These are phyloP conservation scores for Kradibia gibbosae DNA, from an alignment of 1,140 invertebrate species.

Conservation along the genomic window DNA sequence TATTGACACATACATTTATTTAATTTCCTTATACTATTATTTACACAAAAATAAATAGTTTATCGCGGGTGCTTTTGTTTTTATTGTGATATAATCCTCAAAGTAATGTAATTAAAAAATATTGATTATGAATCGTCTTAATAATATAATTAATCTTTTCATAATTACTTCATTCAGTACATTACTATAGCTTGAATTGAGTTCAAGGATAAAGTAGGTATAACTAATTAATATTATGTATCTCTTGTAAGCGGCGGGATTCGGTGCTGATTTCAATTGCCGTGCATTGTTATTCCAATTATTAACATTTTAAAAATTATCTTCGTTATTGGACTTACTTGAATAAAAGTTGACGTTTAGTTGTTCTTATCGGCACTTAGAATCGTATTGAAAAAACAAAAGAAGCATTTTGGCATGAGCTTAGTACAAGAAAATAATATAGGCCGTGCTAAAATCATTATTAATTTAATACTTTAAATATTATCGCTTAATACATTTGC, in stretches of 20 bases:
- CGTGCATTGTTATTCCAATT: not conserved
- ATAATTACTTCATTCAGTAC: slow-evolving; percentile 55
- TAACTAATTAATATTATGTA: slow-evolving; percentile 48
- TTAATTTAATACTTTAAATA: not conserved
- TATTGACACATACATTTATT: slow-evolving; percentile 58
- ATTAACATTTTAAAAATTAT: slow-evolving; percentile 8
- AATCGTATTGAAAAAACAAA: not conserved
- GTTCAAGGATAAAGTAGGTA: slow-evolving; percentile 53
- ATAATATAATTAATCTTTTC: slow-evolving; percentile 44
- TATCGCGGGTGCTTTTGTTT: slow-evolving; percentile 71
- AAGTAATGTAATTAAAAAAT: slow-evolving; percentile 14
- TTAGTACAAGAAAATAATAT: not conserved
- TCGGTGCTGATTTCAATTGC: slow-evolving; percentile 46
- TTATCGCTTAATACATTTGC: not conserved
- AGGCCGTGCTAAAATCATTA: not conserved
- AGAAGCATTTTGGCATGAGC: not conserved
- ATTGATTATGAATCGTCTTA: slow-evolving; percentile 48
- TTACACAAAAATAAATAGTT: slow-evolving; percentile 70
- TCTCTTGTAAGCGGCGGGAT: slow-evolving; percentile 37
- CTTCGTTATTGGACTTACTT: too few relatives aligned
- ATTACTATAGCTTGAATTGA: slow-evolving; percentile 61
- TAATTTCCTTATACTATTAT: slow-evolving; percentile 60
- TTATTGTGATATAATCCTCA: slow-evolving; percentile 26
- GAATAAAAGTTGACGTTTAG: not conserved
- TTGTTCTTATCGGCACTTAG: not conserved